Evolutionary conservation across 2,888 invertebrate genomes (phyloP).

Genomic region (Noctua comes): DNA sequence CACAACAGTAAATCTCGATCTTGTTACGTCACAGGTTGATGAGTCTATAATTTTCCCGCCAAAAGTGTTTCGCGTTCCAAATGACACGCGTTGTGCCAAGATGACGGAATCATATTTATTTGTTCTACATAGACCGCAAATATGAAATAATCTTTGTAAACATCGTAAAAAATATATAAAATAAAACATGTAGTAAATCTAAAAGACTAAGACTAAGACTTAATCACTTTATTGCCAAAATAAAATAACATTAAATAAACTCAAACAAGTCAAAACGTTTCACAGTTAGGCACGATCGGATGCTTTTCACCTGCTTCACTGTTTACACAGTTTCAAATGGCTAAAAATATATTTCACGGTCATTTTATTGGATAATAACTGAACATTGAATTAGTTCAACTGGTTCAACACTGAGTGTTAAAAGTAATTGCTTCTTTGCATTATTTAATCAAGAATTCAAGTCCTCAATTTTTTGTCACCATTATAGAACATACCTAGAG

Average conservation of each 20-base stretch:
- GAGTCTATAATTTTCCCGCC: slow-evolving; percentile 82
- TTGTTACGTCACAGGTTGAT: slow-evolving; percentile 64
- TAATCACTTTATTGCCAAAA: background rate
- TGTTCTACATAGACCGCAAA: slow-evolving; percentile 75
- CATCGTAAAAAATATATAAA: background rate
- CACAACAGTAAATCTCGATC: slow-evolving; percentile 16
- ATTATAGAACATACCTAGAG: slow-evolving; percentile 75
- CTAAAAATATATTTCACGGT: slow-evolving; percentile 48
- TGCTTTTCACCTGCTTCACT: slow-evolving; percentile 44
- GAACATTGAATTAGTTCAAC: slow-evolving; percentile 37
- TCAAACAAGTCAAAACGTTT: background rate
- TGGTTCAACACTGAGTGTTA: slow-evolving; percentile 21
- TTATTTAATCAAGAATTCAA: background rate
- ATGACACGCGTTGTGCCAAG: slow-evolving; percentile 81
- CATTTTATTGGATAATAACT: slow-evolving; percentile 17
- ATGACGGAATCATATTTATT: slow-evolving; percentile 71
- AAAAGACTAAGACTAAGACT: background rate
- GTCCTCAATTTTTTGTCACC: slow-evolving; percentile 32
- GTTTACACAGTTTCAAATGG: slow-evolving; percentile 27
- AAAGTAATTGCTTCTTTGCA: slow-evolving; percentile 29
- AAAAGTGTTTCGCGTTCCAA: slow-evolving; percentile 79
- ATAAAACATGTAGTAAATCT: background rate
- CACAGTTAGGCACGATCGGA: slow-evolving; percentile 5
- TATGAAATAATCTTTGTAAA: background rate
- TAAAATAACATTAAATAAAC: background rate